A percentile compares a stretch with the other conserved stretches of the same genome.
phyloP scores from a whole-genome alignment of 2,113 vertebrate genomes.

The Apteryx mantelli region DNA sequence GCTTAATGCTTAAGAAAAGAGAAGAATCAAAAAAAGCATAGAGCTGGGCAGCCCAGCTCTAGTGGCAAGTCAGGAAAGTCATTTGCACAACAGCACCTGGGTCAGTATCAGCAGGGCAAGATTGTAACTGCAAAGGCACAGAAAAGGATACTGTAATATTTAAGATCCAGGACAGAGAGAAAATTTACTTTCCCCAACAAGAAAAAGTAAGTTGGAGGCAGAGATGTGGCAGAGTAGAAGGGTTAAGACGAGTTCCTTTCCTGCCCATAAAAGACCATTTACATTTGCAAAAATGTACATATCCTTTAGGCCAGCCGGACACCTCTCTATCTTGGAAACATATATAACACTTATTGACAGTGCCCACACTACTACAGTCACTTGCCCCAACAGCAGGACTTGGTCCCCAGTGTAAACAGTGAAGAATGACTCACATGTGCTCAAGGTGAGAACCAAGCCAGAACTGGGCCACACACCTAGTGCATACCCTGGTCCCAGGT shows the following conservation, averaged over 20 bases:
- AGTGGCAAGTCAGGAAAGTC: background rate
- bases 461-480: background rate
- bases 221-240: background rate
- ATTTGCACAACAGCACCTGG: background rate
- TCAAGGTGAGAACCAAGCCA: background rate
- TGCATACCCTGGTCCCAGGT: fast-evolving
- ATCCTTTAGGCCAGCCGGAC: background rate
- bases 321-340: background rate
- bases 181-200: background rate
- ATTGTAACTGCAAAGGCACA: background rate
- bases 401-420: background rate
- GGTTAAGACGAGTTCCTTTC: background rate
- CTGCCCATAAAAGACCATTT: background rate
- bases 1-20: background rate
- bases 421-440: fast-evolving
- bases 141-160: background rate
- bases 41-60: background rate
- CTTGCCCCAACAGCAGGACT: background rate
- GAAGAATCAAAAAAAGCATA: background rate
- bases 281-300: background rate
- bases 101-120: background rate
- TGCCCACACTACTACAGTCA: background rate
- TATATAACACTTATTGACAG: background rate
- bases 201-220: background rate
- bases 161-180: background rate